phyloP scores from a whole-genome alignment of 2,113 vertebrate species.

The Connochaetes taurinus region DNA sequence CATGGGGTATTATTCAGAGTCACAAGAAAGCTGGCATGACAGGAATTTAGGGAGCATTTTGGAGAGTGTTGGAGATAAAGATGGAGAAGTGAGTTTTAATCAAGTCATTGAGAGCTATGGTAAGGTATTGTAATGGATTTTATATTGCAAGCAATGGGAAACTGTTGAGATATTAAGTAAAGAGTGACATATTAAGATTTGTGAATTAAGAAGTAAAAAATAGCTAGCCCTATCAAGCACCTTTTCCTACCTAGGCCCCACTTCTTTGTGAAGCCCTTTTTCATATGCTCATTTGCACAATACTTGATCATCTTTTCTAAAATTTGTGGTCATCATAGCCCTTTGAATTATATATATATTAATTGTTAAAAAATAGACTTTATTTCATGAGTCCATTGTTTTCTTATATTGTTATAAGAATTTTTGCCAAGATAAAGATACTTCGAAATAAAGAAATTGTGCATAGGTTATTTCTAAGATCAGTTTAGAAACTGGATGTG shows the following conservation, averaged over 20 bases:
- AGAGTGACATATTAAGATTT: neutral
- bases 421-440: neutral
- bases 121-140: neutral
- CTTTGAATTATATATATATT: neutral
- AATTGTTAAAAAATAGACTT: neutral
- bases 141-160: neutral
- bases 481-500: neutral
- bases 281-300: neutral
- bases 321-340: neutral
- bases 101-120: neutral
- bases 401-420: neutral
- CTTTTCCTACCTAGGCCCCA: neutral
- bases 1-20: neutral
- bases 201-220: neutral
- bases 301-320: neutral
- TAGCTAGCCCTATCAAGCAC: neutral
- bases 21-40: neutral
- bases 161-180: neutral
- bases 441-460: neutral
- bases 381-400: neutral
- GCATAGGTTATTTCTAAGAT: neutral
- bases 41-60: neutral
- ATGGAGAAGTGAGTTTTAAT: neutral
- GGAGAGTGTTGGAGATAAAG: neutral
- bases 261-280: neutral